Conservation (phyloP, 1,140 invertebrate genomes). For the Cydia splendana region DNA sequence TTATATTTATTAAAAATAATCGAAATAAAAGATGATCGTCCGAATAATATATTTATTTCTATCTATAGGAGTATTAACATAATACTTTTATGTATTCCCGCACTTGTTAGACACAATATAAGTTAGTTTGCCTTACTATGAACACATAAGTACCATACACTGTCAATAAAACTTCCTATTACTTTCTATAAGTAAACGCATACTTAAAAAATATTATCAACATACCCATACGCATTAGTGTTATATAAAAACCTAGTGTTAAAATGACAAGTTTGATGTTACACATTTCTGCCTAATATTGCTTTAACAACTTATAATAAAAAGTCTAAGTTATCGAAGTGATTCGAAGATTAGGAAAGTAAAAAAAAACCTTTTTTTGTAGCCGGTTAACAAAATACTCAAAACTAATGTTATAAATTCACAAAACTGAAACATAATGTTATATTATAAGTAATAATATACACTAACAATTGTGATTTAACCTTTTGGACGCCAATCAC, state of each 20-base stretch:
- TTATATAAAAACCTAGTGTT: too few relatives aligned
- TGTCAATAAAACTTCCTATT: neutral
- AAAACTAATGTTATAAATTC: too few relatives aligned
- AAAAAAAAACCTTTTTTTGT: too few relatives aligned
- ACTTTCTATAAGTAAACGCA: neutral
- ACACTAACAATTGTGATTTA: too few relatives aligned
- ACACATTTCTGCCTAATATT: neutral
- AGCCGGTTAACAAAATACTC: too few relatives aligned
- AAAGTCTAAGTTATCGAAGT: too few relatives aligned
- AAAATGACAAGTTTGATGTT: neutral
- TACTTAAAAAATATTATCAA: neutral
- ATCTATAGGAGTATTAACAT: constrained; percentile 42
- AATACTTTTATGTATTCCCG: constrained; percentile 37
- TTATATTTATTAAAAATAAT: neutral
- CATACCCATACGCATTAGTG: neutral
- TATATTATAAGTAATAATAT: too few relatives aligned
- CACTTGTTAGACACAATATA: constrained; percentile 7
- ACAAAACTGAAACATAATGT: too few relatives aligned
- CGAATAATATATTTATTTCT: constrained; percentile 37
- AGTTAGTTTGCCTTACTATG: constrained; percentile 20
- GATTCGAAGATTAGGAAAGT: too few relatives aligned
- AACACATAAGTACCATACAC: constrained; percentile 20
- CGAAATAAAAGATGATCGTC: constrained; percentile 1
- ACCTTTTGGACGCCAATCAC: too few relatives aligned
- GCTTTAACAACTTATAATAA: neutral